These are phyloP conservation scores for Pleuronectes platessa DNA, from an alignment of 2,113 vertebrate species.

Conservation along the genomic window DNA sequence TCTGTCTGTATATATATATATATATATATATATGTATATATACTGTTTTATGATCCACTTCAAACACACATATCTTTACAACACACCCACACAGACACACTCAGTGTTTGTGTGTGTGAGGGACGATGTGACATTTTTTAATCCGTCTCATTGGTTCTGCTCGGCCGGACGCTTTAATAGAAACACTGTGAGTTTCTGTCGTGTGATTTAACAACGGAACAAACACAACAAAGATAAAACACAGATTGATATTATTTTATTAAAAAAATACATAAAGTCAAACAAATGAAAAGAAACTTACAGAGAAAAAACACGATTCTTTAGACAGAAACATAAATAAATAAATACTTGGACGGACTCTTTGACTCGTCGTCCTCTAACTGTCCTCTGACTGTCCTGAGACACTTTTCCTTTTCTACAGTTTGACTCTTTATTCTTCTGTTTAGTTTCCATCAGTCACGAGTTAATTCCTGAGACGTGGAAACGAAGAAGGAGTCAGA, in stretches of 20 bases:
- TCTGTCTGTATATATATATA: too few species aligned
- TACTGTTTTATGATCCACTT: too few species aligned
- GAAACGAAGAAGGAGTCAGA: too few species aligned
- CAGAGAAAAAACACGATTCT: background rate
- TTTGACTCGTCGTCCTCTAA: too few species aligned
- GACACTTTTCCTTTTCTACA: too few species aligned
- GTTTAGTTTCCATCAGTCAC: too few species aligned
- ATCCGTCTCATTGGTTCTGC: slow-evolving; percentile 46
- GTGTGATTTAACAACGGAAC: background rate
- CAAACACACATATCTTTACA: too few species aligned
- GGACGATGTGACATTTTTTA: slow-evolving; percentile 42
- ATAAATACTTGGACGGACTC: too few species aligned
- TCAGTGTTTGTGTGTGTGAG: slow-evolving; percentile 29
- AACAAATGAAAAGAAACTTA: background rate
- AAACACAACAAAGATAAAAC: slow-evolving; percentile 24
- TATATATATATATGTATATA: slow-evolving; percentile 2
- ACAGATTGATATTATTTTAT: slow-evolving; percentile 18
- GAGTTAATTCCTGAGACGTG: too few species aligned
- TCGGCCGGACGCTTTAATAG: slow-evolving; percentile 50
- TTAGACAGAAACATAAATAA: too few species aligned
- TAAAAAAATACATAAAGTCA: background rate
- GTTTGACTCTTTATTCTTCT: too few species aligned
- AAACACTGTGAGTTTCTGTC: slow-evolving; percentile 2
- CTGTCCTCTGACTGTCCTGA: too few species aligned
- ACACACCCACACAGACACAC: background rate